Base-by-base conservation (phyloP, 1,140 invertebrate species). In the Paralvinella palmiformis region DNA sequence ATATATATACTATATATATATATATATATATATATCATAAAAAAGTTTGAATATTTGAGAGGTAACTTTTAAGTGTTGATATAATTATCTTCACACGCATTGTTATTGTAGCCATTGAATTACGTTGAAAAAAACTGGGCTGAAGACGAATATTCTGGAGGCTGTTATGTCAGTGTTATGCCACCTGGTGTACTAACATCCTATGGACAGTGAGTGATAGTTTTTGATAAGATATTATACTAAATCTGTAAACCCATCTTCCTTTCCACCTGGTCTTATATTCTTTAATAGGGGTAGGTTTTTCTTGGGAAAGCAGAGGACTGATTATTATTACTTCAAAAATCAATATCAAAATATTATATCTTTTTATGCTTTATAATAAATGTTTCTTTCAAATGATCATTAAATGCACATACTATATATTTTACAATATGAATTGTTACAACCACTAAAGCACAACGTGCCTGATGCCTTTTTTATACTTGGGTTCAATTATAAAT, bases 91-190 rank as follows among this genome's bases (percentile, higher is more conserved):
- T 10, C 10, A 10, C 10, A 10, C 37, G n/a, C n/a, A n/a, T 41
- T n/a, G 64, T 32, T 55, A 45, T 60, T 64, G 17, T 37, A 80
- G 75, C 73, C 77, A 2, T 66, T 76, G 15, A 71, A 77, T 63
- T 80, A 79, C 62, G 76, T 77, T 50, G 80, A 82, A 65, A 71
- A 76, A 37, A 79, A 81, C 65, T 82, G 81, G 81, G 71, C 72
- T 55, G 71, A 63, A 7, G 80, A 82, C 66, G 76, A 81, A 62
- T 82, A 78, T 69, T 74, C 75, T 27, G 80, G 80, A 7, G 81
- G 81, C 6, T 80, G 80, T 62, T 60, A 60, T 27, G 58, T 60
- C 4, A 22, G 17, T 20, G 29, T 29, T 17, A 15, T 60, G 65
- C 77, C 80, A 17, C 80, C 80, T 1, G 79, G 79, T 6, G 71